Base-by-base conservation (phyloP, 1,140 invertebrate species). In the Lepidurus apus region DNA sequence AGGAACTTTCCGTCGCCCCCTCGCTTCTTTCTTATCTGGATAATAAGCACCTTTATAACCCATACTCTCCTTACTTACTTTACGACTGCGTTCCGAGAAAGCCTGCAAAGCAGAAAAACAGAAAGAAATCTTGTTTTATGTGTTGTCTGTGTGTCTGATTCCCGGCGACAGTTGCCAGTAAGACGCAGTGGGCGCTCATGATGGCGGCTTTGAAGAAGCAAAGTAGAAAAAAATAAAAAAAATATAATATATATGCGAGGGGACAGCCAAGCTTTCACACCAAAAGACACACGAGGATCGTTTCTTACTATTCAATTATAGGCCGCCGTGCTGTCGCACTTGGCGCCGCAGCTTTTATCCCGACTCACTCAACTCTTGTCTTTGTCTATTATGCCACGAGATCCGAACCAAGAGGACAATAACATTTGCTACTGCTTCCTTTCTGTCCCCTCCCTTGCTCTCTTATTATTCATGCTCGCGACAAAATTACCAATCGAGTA, bases 321-420 rank as follows among this genome's bases (percentile, higher is more conserved):
- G 53, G 53, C 53, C 53, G 53, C 53, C 53, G 53, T 21, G 17
- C 53, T 65, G 53, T 65, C 53, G 53, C 53, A 65, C 21, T 65
- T 21, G 53, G 53, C 53, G 53, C 53, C 53, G 53, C 53, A 65
- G 53, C 53, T 65, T 65, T 65, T 65, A 65, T 65, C 53, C 53
- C 53, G 21, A 65, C 53, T 65, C 53, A 65, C 53, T 65, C 53
- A n/a, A 65, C 53, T 65, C 21, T 65, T 65, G 53, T 65, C 53
- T 65, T 65, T 65, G 17, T 65, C 9, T 65, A 21, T 65, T 65
- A 65, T 65, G 53, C 17, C 53, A 65, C 7, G 53, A 65, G 53
- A 65, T 65, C 53, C n/a, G 17, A 65, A 65, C 53, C 53, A 7
- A 17, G 53, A 65, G 1, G 53, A 65, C 53, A 21, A 65, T 21